Conservation (phyloP, 2,797 vertebrate genomes). For the Propithecus perrieri region DNA sequence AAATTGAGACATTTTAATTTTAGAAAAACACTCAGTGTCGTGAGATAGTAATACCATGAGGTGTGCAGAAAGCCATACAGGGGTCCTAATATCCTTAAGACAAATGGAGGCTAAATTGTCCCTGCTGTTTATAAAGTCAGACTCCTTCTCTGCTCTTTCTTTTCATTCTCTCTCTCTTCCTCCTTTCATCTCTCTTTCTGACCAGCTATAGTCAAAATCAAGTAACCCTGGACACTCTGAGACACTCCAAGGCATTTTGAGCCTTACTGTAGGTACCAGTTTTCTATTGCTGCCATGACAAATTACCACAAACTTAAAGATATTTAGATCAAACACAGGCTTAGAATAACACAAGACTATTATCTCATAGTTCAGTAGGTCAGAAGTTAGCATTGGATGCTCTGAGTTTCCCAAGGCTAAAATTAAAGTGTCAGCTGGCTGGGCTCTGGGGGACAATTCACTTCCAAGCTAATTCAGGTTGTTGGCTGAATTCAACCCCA, state of each 20-base stretch:
- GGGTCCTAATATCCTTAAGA: background rate
- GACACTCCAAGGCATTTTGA: background rate
- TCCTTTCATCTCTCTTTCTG: background rate
- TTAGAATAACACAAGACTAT: background rate
- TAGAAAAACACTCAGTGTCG: background rate
- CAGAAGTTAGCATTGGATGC: background rate
- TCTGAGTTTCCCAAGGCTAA: background rate
- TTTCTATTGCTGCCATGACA: background rate
- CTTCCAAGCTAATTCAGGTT: background rate
- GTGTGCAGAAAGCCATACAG: background rate
- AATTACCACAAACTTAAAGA: background rate
- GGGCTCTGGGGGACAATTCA: background rate
- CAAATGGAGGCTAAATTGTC: background rate
- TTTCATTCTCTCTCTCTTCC: background rate
- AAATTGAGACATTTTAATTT: background rate
- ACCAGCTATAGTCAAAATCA: background rate
- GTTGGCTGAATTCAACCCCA: background rate
- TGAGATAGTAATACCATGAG: background rate
- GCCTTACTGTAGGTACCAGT: background rate
- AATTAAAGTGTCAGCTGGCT: background rate
- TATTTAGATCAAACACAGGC: background rate
- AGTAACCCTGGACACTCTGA: background rate
- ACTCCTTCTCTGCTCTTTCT: background rate
- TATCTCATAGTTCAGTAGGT: background rate
- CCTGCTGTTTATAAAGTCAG: background rate